Evolutionary conservation across 2,888 invertebrate genomes (phyloP).

Genomic region (Rugalucina vietnamica): DNA sequence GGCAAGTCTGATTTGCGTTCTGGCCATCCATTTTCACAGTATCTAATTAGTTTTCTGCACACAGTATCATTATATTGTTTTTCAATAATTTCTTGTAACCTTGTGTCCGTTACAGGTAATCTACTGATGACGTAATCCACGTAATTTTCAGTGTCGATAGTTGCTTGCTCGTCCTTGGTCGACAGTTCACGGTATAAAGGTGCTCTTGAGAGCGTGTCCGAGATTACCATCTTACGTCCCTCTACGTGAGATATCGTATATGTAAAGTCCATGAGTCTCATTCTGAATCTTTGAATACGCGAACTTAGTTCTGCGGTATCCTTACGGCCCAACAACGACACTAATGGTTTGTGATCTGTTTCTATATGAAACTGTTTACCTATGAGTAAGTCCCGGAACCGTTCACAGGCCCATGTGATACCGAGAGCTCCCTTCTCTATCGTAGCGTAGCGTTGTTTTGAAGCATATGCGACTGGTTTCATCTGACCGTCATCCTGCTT

Average conservation of each 20-base stretch:
- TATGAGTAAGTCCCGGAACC: conserved; percentile 77
- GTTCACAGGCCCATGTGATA: conserved; percentile 68
- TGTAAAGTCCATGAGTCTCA: conserved; percentile 72
- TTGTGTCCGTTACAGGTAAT: conserved; percentile 46
- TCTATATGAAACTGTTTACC: conserved; percentile 74
- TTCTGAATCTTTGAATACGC: conserved; percentile 75
- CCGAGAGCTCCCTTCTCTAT: conserved; percentile 75
- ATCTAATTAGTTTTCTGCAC: neutral
- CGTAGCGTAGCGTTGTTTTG: conserved; percentile 58
- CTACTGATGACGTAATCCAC: too few relatives aligned
- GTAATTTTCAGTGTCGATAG: too few relatives aligned
- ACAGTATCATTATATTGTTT: conserved; percentile 11
- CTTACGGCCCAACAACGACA: conserved; percentile 79
- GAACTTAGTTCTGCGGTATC: conserved; percentile 79
- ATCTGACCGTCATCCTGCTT: conserved; percentile 48
- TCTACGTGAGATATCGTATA: conserved; percentile 73
- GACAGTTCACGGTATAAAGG: too few relatives aligned
- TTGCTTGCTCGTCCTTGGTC: too few relatives aligned
- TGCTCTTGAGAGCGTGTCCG: too few relatives aligned
- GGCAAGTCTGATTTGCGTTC: neutral
- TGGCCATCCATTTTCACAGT: conserved; percentile 5
- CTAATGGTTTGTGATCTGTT: conserved; percentile 83
- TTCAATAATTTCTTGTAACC: conserved; percentile 42
- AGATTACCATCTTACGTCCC: conserved; percentile 75
- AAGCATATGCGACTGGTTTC: conserved; percentile 64